Percentiles rank a stretch among this genome's conserved stretches.
Conservation (phyloP, 1,140 invertebrate genomes). For the Pemphigus obesinymphae region DNA sequence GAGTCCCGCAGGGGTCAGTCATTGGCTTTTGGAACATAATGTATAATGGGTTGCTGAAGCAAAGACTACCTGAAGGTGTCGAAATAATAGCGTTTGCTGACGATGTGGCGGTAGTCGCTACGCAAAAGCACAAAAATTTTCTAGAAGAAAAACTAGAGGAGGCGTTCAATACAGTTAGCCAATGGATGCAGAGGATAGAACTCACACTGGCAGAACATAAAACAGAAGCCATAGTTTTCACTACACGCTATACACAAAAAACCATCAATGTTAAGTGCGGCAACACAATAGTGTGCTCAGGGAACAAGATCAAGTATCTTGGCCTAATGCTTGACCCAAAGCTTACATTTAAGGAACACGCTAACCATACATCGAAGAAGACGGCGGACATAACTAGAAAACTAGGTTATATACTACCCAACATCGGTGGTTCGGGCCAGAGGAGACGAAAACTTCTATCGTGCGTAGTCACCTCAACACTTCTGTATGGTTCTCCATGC, state of each 20-base stretch:
- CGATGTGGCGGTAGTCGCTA: background rate
- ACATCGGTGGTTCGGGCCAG: background rate
- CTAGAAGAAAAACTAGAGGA: background rate
- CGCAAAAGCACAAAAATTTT: background rate
- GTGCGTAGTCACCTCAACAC: background rate
- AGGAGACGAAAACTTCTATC: background rate
- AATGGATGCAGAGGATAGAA: background rate
- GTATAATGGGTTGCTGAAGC: background rate
- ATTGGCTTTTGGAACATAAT: background rate
- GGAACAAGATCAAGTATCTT: background rate
- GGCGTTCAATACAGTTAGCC: background rate
- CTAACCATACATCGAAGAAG: background rate
- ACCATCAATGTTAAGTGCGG: background rate
- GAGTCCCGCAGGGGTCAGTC: background rate
- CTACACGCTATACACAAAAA: background rate
- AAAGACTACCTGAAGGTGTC: background rate
- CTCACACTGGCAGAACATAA: background rate
- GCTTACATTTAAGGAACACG: background rate
- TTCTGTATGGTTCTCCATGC: background rate
- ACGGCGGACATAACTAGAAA: background rate
- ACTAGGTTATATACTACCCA: background rate
- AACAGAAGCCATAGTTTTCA: background rate
- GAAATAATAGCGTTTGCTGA: constrained; percentile 15
- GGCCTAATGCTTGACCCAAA: background rate
- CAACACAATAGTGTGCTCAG: background rate